These are phyloP conservation scores for Patella ulyssiponensis DNA, from an alignment of 2,888 invertebrate genomes.

Conservation along the genomic window DNA sequence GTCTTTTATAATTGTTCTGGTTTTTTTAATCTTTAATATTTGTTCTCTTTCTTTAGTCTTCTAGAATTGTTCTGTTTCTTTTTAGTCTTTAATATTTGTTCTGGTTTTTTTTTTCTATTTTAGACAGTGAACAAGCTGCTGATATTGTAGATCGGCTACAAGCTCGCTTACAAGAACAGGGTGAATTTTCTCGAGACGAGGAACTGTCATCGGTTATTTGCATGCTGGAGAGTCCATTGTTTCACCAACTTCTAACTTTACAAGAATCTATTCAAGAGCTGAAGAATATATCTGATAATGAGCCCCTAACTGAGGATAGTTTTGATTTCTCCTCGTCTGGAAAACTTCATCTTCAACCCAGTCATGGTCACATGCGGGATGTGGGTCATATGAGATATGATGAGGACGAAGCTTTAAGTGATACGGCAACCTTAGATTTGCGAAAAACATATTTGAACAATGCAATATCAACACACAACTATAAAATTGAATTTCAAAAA, in stretches of 20 bases:
- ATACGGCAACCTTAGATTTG: constrained; percentile 40
- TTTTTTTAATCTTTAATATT: no score
- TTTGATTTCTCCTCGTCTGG: constrained; percentile 84
- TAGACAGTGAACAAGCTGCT: constrained; percentile 89
- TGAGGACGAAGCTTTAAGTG: constrained; percentile 36
- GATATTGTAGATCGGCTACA: constrained; percentile 91
- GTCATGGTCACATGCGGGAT: constrained; percentile 25
- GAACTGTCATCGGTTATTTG: constrained; percentile 88
- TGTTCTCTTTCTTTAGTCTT: neutral
- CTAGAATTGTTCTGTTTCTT: no score
- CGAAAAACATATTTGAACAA: constrained; percentile 32
- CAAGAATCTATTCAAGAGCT: constrained; percentile 92
- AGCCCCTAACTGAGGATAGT: constrained; percentile 76
- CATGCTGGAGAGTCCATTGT: constrained; percentile 88
- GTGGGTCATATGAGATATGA: constrained; percentile 35
- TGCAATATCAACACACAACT: constrained; percentile 52
- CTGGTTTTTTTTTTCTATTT: constrained; percentile 20
- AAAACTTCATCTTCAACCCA: constrained; percentile 76
- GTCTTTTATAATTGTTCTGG: no score
- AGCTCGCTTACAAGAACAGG: constrained; percentile 86
- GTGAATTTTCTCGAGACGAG: constrained; percentile 74
- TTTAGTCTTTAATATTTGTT: neutral
- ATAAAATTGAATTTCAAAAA: constrained; percentile 54
- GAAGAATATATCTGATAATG: constrained; percentile 77
- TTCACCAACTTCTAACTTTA: constrained; percentile 89